Base-by-base conservation (phyloP, 1,140 invertebrate species). In the Episyrphus balteatus region DNA sequence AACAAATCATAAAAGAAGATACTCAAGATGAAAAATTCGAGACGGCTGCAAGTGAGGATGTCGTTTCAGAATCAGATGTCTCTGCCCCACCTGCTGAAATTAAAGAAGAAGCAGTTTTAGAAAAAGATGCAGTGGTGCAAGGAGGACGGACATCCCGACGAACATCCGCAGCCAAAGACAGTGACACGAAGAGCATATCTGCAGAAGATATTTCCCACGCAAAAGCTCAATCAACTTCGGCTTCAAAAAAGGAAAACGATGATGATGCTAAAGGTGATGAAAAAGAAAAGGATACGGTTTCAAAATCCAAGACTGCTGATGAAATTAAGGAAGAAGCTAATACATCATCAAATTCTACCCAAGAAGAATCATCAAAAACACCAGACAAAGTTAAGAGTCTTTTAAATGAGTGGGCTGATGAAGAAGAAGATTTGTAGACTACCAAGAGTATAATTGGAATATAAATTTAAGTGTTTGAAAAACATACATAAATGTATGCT, bases 341-440 rank as follows among this genome's bases (percentile, higher is more conserved):
- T 2, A 44, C 15, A 9, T 18, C 13, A n/a, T 31, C 45, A n/a
- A 13, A 21, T 43, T 46, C 30, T 26, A 19, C 12, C 21, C 41
- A 50, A n/a, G 32, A 18, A n/a, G 31, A 44, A 9, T 17, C 33
- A 42, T 14, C 39, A 13, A 48, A 43, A 41, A 34, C 48, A 12
- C 36, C 44, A 18, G 56, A 58, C 31, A 55, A 54, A 38, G 34
- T 67, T 9, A 67, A 65, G 46, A 67, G 57, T 56, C 53, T 67
- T 47, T 62, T 66, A 38, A 66, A 56, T 39, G 64, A 66, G 41
- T 66, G 63, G 63, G 61, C 44, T 2, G 59, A 64, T 36, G 64
- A 65, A 41, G 62, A 66, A 9, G 55, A 57, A 11, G 63, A 66
- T 38, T 26, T 26, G 21, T 26, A 26, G 21, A 26, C n/a, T 26